Evolutionary conservation across 2,797 vertebrate genomes (phyloP).

Genomic region (Serranus cabrilla): DNA sequence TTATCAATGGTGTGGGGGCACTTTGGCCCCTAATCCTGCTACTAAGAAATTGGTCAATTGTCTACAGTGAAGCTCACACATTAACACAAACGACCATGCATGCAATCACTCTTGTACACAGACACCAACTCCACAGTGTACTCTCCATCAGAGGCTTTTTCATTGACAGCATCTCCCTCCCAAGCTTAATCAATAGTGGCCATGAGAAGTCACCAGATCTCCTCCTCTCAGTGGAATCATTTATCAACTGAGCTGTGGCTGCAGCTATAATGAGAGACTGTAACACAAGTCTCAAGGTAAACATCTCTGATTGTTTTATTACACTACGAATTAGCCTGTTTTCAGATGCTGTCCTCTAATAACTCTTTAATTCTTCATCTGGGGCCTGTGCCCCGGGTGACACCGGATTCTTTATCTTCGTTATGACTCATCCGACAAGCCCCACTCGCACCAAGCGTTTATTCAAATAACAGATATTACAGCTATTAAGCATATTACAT

Average conservation of each 20-base stretch:
- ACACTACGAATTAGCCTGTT: slow-evolving; percentile 65
- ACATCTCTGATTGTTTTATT: slow-evolving; percentile 79
- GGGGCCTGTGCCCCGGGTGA: slow-evolving; percentile 68
- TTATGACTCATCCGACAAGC: slow-evolving; percentile 63
- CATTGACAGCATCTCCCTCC: slow-evolving; percentile 63
- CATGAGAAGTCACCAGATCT: slow-evolving; percentile 73
- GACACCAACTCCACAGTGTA: slow-evolving; percentile 27
- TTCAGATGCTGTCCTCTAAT: slow-evolving; percentile 73
- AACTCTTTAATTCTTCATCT: slow-evolving; percentile 77
- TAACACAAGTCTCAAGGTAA: slow-evolving; percentile 71
- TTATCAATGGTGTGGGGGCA: not conserved
- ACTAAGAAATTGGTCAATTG: slow-evolving; percentile 2
- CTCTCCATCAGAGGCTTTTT: slow-evolving; percentile 49
- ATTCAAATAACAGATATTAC: slow-evolving; percentile 80
- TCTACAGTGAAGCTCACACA: not conserved
- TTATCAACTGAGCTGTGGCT: slow-evolving; percentile 59
- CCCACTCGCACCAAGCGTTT: slow-evolving; percentile 61
- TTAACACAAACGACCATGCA: slow-evolving; percentile 13
- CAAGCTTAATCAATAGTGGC: slow-evolving; percentile 68
- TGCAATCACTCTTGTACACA: slow-evolving; percentile 3
- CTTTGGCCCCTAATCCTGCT: not conserved
- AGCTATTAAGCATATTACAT: slow-evolving; percentile 74
- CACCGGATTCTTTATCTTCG: slow-evolving; percentile 73
- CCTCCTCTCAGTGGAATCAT: slow-evolving; percentile 64
- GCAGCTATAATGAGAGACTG: slow-evolving; percentile 65